Evolutionary conservation across 2,888 invertebrate species (phyloP).

Genomic region (Cryptocheilus praepositus): DNA sequence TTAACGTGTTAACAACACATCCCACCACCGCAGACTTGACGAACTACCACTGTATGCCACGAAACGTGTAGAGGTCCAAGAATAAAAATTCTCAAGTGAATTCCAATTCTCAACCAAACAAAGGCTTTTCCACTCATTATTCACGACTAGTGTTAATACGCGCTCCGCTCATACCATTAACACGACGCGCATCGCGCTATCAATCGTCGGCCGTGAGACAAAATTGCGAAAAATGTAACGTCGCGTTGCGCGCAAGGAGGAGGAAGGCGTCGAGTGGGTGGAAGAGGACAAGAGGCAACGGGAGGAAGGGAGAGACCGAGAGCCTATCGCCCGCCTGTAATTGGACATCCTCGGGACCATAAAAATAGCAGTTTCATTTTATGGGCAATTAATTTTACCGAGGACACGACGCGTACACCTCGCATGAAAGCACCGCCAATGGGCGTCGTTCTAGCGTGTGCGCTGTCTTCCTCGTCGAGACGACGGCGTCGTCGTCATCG

Average conservation of each 20-base stretch:
- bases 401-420: slow-evolving; percentile 43
- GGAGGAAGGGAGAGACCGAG: neutral
- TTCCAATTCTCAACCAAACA: too few relatives aligned
- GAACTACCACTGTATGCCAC: too few relatives aligned
- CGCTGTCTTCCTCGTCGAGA: too few relatives aligned
- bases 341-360: slow-evolving; percentile 66
- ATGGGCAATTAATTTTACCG: slow-evolving; percentile 69
- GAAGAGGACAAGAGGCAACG: neutral
- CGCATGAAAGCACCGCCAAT: too few relatives aligned
- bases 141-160: too few relatives aligned
- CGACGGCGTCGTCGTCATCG: too few relatives aligned
- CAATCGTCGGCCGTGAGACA: slow-evolving; percentile 1
- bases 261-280: neutral
- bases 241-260: neutral
- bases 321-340: slow-evolving; percentile 48
- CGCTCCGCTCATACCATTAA: neutral
- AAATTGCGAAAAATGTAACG: neutral
- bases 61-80: too few relatives aligned
- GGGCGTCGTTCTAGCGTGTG: too few relatives aligned
- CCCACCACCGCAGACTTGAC: too few relatives aligned
- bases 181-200: neutral
- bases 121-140: too few relatives aligned
- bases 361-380: slow-evolving; percentile 72
- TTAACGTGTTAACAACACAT: too few relatives aligned
- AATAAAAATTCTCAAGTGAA: too few relatives aligned